These are phyloP conservation scores for Xylota sylvarum DNA, from an alignment of 2,888 invertebrate genomes.

Conservation along the genomic window DNA sequence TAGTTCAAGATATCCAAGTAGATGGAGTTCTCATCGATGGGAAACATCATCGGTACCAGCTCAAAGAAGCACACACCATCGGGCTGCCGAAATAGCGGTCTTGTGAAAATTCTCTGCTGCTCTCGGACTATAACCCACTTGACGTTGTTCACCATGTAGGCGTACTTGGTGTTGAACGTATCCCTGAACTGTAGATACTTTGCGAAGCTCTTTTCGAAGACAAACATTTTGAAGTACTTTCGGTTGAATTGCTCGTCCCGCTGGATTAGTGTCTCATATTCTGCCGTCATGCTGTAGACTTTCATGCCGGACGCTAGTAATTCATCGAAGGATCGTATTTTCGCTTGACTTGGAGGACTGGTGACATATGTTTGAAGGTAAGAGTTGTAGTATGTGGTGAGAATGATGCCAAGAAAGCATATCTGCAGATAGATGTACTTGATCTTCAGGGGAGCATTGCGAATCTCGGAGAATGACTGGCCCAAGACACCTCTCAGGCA, in stretches of 20 bases:
- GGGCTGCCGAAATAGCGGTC: conserved; percentile 79
- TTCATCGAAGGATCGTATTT: conserved; percentile 79
- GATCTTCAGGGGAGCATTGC: conserved; percentile 78
- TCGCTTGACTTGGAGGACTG: conserved; percentile 79
- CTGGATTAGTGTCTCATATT: conserved; percentile 78
- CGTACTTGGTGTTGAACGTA: conserved; percentile 79
- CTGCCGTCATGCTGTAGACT: conserved; percentile 78
- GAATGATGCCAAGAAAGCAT: conserved; percentile 80
- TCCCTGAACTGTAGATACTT: conserved; percentile 79
- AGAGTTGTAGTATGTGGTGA: conserved; percentile 82
- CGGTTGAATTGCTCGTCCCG: conserved; percentile 75
- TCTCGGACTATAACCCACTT: conserved; percentile 80
- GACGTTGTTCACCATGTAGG: conserved; percentile 79
- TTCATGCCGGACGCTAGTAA: conserved; percentile 79
- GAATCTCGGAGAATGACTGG: conserved; percentile 80
- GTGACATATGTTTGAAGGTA: conserved; percentile 82
- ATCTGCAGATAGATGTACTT: conserved; percentile 81
- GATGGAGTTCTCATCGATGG: conserved; percentile 81
- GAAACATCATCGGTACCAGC: conserved; percentile 80
- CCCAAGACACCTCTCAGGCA: conserved; percentile 81
- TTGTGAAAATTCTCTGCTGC: conserved; percentile 81
- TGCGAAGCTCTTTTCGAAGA: conserved; percentile 75
- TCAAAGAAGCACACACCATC: conserved; percentile 80
- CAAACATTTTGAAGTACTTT: conserved; percentile 79
- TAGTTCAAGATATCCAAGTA: conserved; percentile 78